A percentile compares a stretch with the other conserved stretches of the same genome.
These are phyloP conservation scores for Ammodytes dubius DNA, from an alignment of 2,113 vertebrate species.

Conservation along the genomic window DNA sequence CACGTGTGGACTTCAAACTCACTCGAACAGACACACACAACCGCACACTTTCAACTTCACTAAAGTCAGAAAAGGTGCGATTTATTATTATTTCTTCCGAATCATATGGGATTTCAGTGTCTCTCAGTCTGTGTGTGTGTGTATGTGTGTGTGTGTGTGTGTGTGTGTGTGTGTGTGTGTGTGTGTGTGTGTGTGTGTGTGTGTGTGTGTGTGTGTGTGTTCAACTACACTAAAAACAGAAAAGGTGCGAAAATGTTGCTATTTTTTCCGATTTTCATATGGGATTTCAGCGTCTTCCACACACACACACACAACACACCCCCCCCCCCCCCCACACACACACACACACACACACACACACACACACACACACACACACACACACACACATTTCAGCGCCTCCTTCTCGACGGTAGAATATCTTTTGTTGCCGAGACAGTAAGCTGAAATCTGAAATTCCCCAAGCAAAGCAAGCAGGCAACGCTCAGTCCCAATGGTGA, in stretches of 20 bases:
- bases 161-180: no score
- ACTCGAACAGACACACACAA: neutral
- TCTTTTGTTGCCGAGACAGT: conserved; percentile 55
- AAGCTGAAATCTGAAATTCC: conserved; percentile 58
- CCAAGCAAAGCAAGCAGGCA: conserved; percentile 13
- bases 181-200: no score
- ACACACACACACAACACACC: no score
- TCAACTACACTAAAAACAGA: conserved; percentile 25
- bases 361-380: no score
- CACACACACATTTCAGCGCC: no score
- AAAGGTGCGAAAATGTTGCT: conserved; percentile 32
- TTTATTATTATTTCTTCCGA: conserved; percentile 31
- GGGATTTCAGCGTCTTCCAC: conserved; percentile 61
- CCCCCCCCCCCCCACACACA: no score
- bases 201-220: neutral
- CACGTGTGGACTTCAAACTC: neutral
- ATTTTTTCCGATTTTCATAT: conserved; percentile 29
- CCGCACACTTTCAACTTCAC: neutral
- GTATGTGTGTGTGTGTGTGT: no score
- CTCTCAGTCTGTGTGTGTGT: conserved; percentile 8
- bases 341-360: no score
- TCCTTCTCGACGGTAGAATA: conserved; percentile 29
- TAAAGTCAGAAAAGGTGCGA: conserved; percentile 37
- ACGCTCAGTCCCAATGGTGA: conserved; percentile 68
- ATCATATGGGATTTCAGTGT: conserved; percentile 58